Base-by-base conservation (phyloP, 2,888 invertebrate genomes). In the Nephrotoma flavescens region DNA sequence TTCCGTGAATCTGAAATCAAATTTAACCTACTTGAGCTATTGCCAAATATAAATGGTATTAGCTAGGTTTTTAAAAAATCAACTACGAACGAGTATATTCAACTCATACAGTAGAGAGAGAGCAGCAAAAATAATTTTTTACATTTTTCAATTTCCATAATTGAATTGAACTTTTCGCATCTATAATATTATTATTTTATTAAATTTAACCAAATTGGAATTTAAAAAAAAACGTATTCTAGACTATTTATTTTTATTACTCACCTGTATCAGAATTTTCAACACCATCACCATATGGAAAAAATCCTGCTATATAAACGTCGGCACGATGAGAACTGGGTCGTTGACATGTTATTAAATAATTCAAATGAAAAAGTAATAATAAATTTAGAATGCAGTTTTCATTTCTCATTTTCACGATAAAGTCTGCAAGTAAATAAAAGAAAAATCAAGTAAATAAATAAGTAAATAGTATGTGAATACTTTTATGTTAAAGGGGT, bases 221-320 rank as follows among this genome's bases (percentile, higher is more conserved):
- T 31, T 31, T 31, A 31, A 31, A 15, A 52, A 52, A 31, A 57
- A 57, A 57, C 15, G 19, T 31, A 31, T 31, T 71, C 31, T 71
- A 71, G 9, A 31, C 9, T 71, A 71, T 71, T 71, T 5, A 52
- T 52, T 71, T 71, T 71, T 71, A 31, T 71, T 19, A 71, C 71
- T 71, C 71, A 92, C 98, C 98, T 89, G 96, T 95, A 89, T 95
- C 95, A 1, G 96, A 95, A 89, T 96, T 94, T 92, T 96, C 96
- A 47, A 97, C 96, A 52, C 96, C 96, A 90, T 94, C 95, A 84
- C 96, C 96, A 90, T 96, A 96, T 0, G 98, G 97, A 90, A 98
- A 98, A 92, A 98, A 97, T 11, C 97, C 97, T 1, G 97, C 97
- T 89, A 97, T 97, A 92, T 97, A 97, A 86, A 97, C 96, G 91